A percentile compares a stretch with the other conserved stretches of the same genome.
These are phyloP conservation scores for Parazoanthus darwini DNA, from an alignment of 92 coral and sea anemone species.

Conservation along the genomic window DNA sequence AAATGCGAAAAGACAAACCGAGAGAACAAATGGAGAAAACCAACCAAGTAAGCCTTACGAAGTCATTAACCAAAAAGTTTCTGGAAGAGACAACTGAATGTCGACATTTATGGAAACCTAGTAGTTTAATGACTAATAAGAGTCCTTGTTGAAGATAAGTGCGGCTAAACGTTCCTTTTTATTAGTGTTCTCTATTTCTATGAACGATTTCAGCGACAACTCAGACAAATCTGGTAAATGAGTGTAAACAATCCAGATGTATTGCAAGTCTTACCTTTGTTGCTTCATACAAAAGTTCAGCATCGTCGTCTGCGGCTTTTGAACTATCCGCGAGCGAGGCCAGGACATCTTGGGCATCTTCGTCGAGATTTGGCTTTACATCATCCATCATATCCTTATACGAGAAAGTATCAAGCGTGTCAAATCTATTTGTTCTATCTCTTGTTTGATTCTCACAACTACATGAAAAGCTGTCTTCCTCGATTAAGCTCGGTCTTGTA, in stretches of 20 bases:
- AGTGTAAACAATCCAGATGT: neutral
- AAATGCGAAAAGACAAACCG: too few species aligned
- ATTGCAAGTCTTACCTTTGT: conserved; percentile 52
- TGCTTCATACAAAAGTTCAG: conserved; percentile 74
- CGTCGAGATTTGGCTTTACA: conserved; percentile 72
- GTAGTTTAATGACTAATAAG: neutral
- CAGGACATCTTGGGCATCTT: conserved; percentile 68
- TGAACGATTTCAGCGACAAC: neutral
- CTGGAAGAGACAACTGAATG: neutral
- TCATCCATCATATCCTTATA: conserved; percentile 86
- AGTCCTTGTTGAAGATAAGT: too few species aligned
- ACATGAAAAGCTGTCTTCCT: neutral
- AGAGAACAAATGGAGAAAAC: too few species aligned
- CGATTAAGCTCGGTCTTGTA: neutral
- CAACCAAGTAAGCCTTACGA: too few species aligned
- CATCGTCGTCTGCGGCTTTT: conserved; percentile 77
- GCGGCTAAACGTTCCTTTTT: neutral
- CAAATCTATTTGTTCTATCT: neutral
- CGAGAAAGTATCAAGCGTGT: neutral
- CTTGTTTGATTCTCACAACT: too few species aligned
- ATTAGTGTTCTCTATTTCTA: neutral
- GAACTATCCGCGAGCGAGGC: conserved; percentile 58
- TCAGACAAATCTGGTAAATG: neutral
- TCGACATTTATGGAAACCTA: too few species aligned
- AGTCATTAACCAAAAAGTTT: too few species aligned